Evolutionary conservation across 2,888 invertebrate species (phyloP).

Genomic region (Aleiodes testaceus): DNA sequence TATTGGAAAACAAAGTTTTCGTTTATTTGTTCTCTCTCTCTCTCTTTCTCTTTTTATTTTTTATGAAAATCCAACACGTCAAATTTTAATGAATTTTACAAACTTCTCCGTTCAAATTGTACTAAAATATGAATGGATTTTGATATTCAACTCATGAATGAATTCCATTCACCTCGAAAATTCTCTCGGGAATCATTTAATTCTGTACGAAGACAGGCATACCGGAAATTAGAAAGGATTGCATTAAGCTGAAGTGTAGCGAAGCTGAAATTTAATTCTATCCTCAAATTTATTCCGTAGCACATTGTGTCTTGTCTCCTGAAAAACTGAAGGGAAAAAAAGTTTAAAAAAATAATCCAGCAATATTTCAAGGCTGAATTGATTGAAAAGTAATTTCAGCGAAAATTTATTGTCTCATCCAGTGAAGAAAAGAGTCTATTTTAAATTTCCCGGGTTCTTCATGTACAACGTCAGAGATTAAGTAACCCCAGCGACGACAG

Average conservation of each 20-base stretch:
- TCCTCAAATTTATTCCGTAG: conserved; percentile 7
- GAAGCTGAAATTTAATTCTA: conserved; percentile 11
- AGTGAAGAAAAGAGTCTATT: not conserved
- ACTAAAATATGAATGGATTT: not conserved
- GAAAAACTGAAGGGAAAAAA: not conserved
- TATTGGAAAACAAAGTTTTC: not conserved
- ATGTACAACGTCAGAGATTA: conserved; percentile 50
- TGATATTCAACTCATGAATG: conserved; percentile 18
- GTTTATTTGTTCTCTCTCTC: not conserved
- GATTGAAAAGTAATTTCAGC: not conserved
- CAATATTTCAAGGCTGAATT: not conserved
- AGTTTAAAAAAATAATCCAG: not conserved
- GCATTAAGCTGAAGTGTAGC: conserved; percentile 13
- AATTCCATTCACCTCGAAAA: conserved; percentile 24
- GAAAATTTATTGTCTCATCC: not conserved
- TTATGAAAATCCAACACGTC: not conserved
- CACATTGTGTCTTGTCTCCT: not conserved
- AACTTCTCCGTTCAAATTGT: not conserved
- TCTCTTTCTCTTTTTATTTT: not conserved
- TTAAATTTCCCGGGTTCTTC: conserved; percentile 10
- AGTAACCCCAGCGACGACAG: conserved; percentile 48
- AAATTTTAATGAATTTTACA: not conserved
- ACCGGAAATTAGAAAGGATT: conserved; percentile 34
- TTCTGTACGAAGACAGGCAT: conserved; percentile 9
- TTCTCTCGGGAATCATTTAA: conserved; percentile 14